Conservation (phyloP, 2,797 vertebrate genomes). For the Morelia viridis region DNA sequence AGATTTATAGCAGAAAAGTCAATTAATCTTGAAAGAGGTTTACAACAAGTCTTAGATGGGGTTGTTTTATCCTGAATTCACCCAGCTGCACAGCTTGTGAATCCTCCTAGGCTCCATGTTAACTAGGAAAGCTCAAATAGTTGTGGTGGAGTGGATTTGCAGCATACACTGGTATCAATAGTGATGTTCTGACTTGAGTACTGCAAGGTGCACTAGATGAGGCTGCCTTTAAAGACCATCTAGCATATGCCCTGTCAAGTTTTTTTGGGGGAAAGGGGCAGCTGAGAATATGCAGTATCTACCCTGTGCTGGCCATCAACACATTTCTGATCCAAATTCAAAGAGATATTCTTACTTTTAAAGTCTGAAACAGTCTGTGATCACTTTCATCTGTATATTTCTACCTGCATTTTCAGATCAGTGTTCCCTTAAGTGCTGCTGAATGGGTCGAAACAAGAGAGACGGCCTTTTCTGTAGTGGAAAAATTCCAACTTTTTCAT, state of each 20-base stretch:
- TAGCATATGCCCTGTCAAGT: background rate
- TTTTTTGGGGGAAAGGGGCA: background rate
- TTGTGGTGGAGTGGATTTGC: background rate
- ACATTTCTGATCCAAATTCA: background rate
- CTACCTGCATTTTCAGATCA: background rate
- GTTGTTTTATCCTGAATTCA: background rate
- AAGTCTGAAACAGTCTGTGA: background rate
- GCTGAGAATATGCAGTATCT: background rate
- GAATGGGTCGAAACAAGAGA: background rate
- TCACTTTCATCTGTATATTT: background rate
- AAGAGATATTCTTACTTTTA: background rate
- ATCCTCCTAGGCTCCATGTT: background rate
- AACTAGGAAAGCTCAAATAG: background rate
- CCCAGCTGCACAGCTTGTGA: background rate
- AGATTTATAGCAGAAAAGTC: background rate
- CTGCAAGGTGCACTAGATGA: background rate
- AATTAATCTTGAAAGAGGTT: background rate
- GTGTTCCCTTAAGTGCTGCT: background rate
- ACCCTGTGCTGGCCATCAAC: background rate
- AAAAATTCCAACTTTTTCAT: background rate
- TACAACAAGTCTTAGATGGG: background rate
- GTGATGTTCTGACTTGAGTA: background rate
- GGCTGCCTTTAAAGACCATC: background rate
- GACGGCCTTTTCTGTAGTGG: background rate
- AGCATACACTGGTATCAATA: background rate